Evolutionary conservation across 2,113 vertebrate genomes (phyloP), one percentile per base, ranked within the genome.

Genomic region (Thunnus thynnus): DNA sequence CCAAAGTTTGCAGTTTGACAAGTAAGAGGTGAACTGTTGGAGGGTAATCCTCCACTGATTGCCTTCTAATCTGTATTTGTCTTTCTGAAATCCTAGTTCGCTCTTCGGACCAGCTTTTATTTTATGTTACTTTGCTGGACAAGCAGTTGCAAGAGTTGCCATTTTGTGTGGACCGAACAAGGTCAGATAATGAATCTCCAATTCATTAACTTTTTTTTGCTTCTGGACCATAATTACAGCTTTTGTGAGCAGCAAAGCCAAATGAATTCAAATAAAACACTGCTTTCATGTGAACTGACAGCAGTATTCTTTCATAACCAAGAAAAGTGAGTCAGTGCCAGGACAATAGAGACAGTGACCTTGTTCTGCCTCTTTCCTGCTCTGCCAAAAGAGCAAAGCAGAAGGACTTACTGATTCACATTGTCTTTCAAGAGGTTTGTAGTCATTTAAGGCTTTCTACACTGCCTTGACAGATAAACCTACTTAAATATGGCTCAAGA

Each of bases 291-390:
- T 54, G 20, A 71, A 17, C 22, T 4, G 27, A n/a, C 46, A 30
- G 18, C 22, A 36, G 50, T 10, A 61, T 44, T 64, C 14, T 79
- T 48, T 67, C 70, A 70, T 50, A 41, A 13, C 18, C 3, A 27
- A 16, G 3, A 50, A 63, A 41, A 62, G 16, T 67, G 58, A 74
- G 58, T 81, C 51, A 32, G 52, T 25, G 47, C 13, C 20, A 71
- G 41, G 16, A 65, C 58, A 68, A 25, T 72, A 58, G 46, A n/a
- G 74, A 70, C 25, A 22, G 4, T 75, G 51, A 78, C 55, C 65
- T 72, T 55, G 52, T 32, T 80, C 69, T 51, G 8, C 17, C 11
- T 12, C 50, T 4, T 13, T 67, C 16, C 55, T 71, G 17, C 4
- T 80, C 60, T 78, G 56, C 41, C 14, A 30, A 80, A 25, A 51